These are phyloP conservation scores for Mamestra configurata DNA, from an alignment of 1,140 invertebrate species.

Conservation along the genomic window DNA sequence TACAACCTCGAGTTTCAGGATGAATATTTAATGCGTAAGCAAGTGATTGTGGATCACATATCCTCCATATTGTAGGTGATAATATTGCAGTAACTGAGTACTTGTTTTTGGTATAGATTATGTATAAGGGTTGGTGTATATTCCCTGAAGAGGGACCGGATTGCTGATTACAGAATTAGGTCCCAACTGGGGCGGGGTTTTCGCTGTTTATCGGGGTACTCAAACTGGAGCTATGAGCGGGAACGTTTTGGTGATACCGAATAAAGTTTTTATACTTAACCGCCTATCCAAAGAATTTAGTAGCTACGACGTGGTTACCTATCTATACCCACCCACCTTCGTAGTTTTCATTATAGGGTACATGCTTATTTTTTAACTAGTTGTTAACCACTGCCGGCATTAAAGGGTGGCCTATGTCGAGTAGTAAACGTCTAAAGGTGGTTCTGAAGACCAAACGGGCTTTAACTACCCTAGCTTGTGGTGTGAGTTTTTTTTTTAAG, in stretches of 20 bases:
- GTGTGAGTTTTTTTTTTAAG: too few relatives aligned
- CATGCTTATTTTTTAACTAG: too few relatives aligned
- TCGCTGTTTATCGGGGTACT: constrained; percentile 6
- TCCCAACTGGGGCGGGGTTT: neutral
- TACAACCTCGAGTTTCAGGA: constrained; percentile 41
- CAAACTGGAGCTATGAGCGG: neutral
- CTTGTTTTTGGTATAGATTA: constrained; percentile 16
- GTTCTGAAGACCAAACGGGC: too few relatives aligned
- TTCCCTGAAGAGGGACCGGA: constrained; percentile 8
- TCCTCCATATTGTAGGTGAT: constrained; percentile 24
- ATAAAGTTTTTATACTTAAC: neutral
- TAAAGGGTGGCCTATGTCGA: too few relatives aligned
- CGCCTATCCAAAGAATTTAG: too few relatives aligned
- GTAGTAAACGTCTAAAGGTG: too few relatives aligned
- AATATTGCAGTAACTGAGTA: constrained; percentile 16
- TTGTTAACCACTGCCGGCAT: too few relatives aligned
- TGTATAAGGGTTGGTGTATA: constrained; percentile 22
- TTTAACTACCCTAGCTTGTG: too few relatives aligned
- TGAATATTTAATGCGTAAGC: constrained; percentile 46
- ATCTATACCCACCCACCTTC: too few relatives aligned
- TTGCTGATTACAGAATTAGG: constrained; percentile 19
- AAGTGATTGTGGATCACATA: constrained; percentile 42
- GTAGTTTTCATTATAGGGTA: too few relatives aligned
- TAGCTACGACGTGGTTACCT: too few relatives aligned
- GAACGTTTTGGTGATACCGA: neutral